A percentile compares a stretch with the other conserved stretches of the same genome.
phyloP scores from a whole-genome alignment of 2,797 vertebrate genomes.

The Podarcis siculus region DNA sequence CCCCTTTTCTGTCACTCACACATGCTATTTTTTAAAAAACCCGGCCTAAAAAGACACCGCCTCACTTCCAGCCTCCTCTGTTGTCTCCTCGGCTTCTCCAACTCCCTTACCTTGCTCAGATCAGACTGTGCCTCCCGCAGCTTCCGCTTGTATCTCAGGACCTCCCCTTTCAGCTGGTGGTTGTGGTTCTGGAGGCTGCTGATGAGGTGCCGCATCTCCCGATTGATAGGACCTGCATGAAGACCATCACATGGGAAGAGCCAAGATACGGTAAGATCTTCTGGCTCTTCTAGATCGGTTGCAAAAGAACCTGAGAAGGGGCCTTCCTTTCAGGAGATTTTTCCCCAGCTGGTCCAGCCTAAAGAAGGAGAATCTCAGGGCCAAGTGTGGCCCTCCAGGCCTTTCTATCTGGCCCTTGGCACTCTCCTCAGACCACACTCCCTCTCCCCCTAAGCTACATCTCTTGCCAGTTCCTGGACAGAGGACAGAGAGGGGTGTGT shows the following conservation, averaged over 20 bases:
- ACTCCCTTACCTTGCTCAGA: slow-evolving; percentile 86
- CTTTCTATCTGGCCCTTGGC: no score
- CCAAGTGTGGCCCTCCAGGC: no score
- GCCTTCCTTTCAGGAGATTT: background rate
- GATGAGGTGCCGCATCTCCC: slow-evolving; percentile 97
- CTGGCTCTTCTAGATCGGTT: background rate
- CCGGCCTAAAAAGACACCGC: background rate
- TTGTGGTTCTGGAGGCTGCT: slow-evolving; percentile 98
- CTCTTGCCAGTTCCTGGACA: no score
- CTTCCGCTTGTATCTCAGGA: slow-evolving; percentile 91
- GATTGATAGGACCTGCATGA: slow-evolving; percentile 89
- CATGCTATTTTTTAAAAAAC: background rate
- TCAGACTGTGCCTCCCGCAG: slow-evolving; percentile 92
- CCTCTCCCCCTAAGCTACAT: no score
- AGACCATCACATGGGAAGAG: slow-evolving; percentile 7
- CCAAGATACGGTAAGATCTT: background rate
- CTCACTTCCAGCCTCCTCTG: background rate
- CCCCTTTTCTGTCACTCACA: background rate
- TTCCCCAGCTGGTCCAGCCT: no score
- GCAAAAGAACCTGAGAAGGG: background rate
- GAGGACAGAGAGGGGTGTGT: no score
- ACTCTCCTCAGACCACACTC: no score
- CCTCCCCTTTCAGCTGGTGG: slow-evolving; percentile 97
- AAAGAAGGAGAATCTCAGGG: no score
- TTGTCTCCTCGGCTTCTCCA: background rate